These are phyloP conservation scores for Probosciger aterrimus DNA, from an alignment of 2,113 vertebrate genomes.

Conservation along the genomic window DNA sequence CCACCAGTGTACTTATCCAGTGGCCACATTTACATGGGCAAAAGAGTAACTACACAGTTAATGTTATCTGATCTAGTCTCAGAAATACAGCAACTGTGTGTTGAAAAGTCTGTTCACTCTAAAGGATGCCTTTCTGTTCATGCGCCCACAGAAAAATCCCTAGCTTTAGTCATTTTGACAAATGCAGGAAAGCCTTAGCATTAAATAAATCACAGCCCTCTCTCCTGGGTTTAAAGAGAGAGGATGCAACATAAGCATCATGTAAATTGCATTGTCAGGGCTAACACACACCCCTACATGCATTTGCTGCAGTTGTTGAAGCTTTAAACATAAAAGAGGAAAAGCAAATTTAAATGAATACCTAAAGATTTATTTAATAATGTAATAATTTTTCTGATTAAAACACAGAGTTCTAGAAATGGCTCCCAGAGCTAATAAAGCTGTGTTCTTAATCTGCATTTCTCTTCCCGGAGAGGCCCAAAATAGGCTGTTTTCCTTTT, in stretches of 20 bases:
- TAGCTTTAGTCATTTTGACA: not conserved
- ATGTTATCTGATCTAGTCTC: not conserved
- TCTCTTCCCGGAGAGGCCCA: not conserved
- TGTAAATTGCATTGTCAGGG: not conserved
- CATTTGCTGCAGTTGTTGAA: not conserved
- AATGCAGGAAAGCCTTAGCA: not conserved
- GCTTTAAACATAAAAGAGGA: not conserved
- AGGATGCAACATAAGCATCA: not conserved
- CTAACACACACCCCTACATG: not conserved
- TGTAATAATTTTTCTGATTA: not conserved
- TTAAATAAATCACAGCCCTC: not conserved
- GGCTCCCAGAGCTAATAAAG: not conserved
- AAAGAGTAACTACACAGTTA: not conserved
- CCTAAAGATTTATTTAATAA: not conserved
- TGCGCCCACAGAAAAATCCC: accelerated
- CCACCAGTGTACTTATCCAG: not conserved
- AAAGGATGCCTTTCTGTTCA: not conserved
- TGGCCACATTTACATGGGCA: not conserved
- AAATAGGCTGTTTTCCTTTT: not conserved
- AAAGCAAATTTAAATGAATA: not conserved
- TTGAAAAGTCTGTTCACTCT: not conserved
- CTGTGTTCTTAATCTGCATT: not conserved
- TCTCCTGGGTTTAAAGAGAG: not conserved
- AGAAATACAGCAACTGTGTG: not conserved
- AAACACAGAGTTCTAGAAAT: not conserved